A percentile compares a stretch with the other conserved stretches of the same genome.
Conservation (phyloP, 1,140 invertebrate species). For the Drosophila busckii region DNA sequence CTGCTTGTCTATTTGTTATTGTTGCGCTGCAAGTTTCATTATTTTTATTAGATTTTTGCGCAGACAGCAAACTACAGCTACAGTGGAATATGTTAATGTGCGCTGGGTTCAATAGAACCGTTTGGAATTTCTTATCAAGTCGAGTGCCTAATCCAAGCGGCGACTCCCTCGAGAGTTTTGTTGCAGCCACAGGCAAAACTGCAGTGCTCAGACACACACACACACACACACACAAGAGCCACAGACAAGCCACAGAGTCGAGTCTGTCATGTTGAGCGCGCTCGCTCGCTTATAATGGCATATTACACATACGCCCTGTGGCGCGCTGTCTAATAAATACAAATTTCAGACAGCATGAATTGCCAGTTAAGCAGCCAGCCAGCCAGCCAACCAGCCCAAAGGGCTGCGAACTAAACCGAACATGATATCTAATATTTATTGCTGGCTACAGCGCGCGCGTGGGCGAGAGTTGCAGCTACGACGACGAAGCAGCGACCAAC, state of each 20-base stretch:
- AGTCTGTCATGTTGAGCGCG: slow-evolving; percentile 46
- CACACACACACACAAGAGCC: slow-evolving; percentile 1
- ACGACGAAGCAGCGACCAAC: slow-evolving; percentile 10
- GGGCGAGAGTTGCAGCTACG: not conserved
- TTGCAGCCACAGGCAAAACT: slow-evolving; percentile 7
- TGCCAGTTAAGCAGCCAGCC: slow-evolving; percentile 22
- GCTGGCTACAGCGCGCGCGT: slow-evolving; percentile 38
- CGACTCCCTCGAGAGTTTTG: not conserved
- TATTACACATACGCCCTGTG: slow-evolving; percentile 74
- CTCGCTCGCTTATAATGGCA: slow-evolving; percentile 56
- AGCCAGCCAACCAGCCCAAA: slow-evolving; percentile 26
- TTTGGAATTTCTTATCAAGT: slow-evolving; percentile 21
- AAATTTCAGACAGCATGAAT: slow-evolving; percentile 70
- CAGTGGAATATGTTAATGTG: slow-evolving; percentile 60
- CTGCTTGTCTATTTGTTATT: slow-evolving; percentile 25
- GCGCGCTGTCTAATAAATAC: slow-evolving; percentile 70
- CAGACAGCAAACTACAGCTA: slow-evolving; percentile 13
- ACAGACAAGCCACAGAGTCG: slow-evolving; percentile 12
- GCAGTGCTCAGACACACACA: not conserved
- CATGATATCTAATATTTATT: slow-evolving; percentile 64
- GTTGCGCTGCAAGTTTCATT: slow-evolving; percentile 57
- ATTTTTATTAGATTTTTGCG: slow-evolving; percentile 65
- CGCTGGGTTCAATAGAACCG: slow-evolving; percentile 61
- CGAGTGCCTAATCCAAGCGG: slow-evolving; percentile 4
- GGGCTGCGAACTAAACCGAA: slow-evolving; percentile 2